Evolutionary conservation across 2,888 invertebrate species (phyloP).

Genomic region (Drosophila gaucha): DNA sequence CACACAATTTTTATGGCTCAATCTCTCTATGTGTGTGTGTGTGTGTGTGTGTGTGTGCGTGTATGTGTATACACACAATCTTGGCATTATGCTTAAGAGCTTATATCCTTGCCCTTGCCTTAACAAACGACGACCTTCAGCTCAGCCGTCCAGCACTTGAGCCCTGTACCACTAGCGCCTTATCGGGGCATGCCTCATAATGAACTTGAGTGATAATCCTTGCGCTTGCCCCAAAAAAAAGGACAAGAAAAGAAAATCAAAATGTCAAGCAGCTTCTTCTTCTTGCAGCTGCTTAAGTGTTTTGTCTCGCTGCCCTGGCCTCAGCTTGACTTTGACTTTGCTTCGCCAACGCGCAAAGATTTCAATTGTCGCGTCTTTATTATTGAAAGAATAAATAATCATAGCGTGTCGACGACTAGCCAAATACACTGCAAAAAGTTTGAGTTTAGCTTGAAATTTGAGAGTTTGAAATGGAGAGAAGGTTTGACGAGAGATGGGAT

Average conservation of each 20-base stretch:
- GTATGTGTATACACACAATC: constrained; percentile 26
- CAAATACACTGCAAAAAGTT: not conserved
- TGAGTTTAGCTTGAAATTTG: not conserved
- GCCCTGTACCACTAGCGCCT: constrained; percentile 28
- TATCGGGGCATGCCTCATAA: constrained; percentile 67
- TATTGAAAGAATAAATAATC: not conserved
- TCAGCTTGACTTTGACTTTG: constrained; percentile 41
- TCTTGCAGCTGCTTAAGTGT: constrained; percentile 12
- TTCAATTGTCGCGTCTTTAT: constrained; percentile 11
- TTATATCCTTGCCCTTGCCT: constrained; percentile 64
- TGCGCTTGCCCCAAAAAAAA: constrained; percentile 42
- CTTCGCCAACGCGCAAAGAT: constrained; percentile 11
- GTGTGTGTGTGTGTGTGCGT: not conserved
- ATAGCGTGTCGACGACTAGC: too few relatives aligned
- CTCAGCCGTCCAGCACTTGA: constrained; percentile 54
- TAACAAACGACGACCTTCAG: constrained; percentile 58
- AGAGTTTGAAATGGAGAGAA: too few relatives aligned
- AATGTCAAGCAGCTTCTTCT: constrained; percentile 54
- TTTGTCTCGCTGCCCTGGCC: constrained; percentile 10
- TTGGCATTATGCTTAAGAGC: constrained; percentile 37
- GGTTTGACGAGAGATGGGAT: not conserved
- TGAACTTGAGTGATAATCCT: constrained; percentile 78
- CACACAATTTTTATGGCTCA: constrained; percentile 59
- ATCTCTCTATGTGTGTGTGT: constrained; percentile 25
- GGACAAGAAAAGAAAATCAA: constrained; percentile 25